Percentiles rank a stretch among this genome's conserved stretches.
phyloP scores from a whole-genome alignment of 2,113 vertebrate species.

The Podiceps cristatus region DNA sequence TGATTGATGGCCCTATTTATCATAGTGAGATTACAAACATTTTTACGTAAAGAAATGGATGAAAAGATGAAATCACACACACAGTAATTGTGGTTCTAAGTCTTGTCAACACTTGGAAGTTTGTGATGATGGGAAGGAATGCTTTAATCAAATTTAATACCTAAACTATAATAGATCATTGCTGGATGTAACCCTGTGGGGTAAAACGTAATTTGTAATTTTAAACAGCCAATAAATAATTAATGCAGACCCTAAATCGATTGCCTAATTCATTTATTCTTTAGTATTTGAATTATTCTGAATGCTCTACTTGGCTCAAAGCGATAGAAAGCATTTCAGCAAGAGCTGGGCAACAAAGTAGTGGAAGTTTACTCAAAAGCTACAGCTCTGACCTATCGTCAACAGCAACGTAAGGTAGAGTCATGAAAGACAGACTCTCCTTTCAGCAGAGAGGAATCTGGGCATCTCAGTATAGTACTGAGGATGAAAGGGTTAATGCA shows the following conservation, averaged over 20 bases:
- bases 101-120: background rate
- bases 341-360: fast-evolving
- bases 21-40: too few species aligned
- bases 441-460: fast-evolving
- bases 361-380: background rate
- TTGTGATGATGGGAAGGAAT: background rate
- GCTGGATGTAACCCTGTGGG: background rate
- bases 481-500: background rate
- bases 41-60: fast-evolving
- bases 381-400: fast-evolving
- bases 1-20: fast-evolving
- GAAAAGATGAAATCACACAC: fast-evolving
- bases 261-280: background rate
- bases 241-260: fast-evolving
- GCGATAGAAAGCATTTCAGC: background rate
- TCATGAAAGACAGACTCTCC: too few species aligned
- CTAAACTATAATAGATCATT: background rate
- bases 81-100: fast-evolving
- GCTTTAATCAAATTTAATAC: background rate
- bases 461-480: fast-evolving
- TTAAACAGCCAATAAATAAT: background rate
- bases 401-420: fast-evolving
- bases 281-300: background rate
- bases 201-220: background rate
- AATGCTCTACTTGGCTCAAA: background rate